Percentiles rank a stretch among this genome's conserved stretches.
These are phyloP conservation scores for Nibea coibor DNA, from an alignment of 2,113 vertebrate species.

Conservation along the genomic window DNA sequence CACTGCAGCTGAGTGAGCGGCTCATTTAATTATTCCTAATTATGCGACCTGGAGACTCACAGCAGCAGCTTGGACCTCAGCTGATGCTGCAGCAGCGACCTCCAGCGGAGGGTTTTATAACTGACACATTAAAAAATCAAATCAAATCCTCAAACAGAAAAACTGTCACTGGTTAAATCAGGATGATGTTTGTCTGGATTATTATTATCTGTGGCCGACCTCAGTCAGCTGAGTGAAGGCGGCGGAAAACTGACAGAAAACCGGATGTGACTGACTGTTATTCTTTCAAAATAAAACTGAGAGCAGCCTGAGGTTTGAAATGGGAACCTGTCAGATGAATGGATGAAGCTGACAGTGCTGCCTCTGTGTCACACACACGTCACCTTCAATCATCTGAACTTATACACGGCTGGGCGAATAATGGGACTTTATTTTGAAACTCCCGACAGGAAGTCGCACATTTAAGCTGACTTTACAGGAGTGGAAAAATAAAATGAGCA, in stretches of 20 bases:
- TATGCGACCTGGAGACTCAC: constrained; percentile 20
- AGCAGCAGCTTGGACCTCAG: background rate
- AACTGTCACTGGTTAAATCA: too few species aligned
- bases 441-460: background rate
- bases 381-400: rapidly evolving
- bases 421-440: constrained; percentile 27
- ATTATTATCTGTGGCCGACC: too few species aligned
- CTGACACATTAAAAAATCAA: too few species aligned
- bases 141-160: too few species aligned
- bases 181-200: too few species aligned
- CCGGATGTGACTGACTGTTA: background rate
- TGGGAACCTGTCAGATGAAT: background rate
- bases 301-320: rapidly evolving
- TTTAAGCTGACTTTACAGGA: background rate
- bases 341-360: background rate
- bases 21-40: constrained; percentile 9
- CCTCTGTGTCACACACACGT: rapidly evolving
- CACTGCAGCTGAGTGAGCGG: background rate
- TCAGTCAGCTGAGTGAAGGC: background rate
- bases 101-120: constrained; percentile 44
- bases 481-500: background rate
- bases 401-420: background rate
- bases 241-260: background rate
- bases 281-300: constrained; percentile 12
- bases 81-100: constrained; percentile 23